A percentile compares a stretch with the other conserved stretches of the same genome.
Conservation (phyloP, 53 echinoderm and acorn worm species). For the Pentamera pediparva region DNA sequence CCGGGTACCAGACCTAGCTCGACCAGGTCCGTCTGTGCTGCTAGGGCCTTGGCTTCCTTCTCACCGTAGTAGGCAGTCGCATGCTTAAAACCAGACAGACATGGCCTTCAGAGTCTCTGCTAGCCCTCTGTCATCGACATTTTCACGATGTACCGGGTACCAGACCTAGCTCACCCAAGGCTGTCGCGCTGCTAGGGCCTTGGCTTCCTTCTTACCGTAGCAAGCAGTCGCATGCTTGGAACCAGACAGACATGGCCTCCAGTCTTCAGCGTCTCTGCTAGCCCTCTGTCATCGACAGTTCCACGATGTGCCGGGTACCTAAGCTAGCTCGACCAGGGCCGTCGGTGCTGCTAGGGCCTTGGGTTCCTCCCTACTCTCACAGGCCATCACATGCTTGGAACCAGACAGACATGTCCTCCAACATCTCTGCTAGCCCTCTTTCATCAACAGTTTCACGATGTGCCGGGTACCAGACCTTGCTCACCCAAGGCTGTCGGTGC, state of each 20-base stretch:
- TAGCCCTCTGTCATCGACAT: too few relatives aligned
- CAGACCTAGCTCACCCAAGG: conserved; percentile 86
- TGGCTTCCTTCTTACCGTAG: conserved; percentile 90
- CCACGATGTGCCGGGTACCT: too few relatives aligned
- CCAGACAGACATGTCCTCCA: conserved; percentile 50
- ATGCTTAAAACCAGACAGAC: too few relatives aligned
- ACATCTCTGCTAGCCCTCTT: neutral
- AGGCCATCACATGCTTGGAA: conserved; percentile 57
- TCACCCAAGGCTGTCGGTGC: conserved; percentile 81
- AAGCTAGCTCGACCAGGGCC: conserved; percentile 86
- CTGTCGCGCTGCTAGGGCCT: conserved; percentile 86
- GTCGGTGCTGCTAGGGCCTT: conserved; percentile 85
- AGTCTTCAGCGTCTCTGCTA: too few relatives aligned
- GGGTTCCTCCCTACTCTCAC: conserved; percentile 92
- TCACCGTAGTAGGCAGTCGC: conserved; percentile 78
- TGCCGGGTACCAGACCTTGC: conserved; percentile 69
- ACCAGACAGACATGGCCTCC: too few relatives aligned
- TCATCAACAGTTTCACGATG: neutral
- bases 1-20: conserved; percentile 91
- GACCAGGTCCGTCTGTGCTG: conserved; percentile 79
- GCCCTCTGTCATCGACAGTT: too few relatives aligned
- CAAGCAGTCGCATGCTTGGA: too few relatives aligned
- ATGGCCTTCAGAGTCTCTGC: too few relatives aligned
- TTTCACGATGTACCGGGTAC: too few relatives aligned
- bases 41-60: conserved; percentile 92